Base-by-base conservation (phyloP, 2,113 vertebrate species). In the Speoplatyrhinus poulsoni region DNA sequence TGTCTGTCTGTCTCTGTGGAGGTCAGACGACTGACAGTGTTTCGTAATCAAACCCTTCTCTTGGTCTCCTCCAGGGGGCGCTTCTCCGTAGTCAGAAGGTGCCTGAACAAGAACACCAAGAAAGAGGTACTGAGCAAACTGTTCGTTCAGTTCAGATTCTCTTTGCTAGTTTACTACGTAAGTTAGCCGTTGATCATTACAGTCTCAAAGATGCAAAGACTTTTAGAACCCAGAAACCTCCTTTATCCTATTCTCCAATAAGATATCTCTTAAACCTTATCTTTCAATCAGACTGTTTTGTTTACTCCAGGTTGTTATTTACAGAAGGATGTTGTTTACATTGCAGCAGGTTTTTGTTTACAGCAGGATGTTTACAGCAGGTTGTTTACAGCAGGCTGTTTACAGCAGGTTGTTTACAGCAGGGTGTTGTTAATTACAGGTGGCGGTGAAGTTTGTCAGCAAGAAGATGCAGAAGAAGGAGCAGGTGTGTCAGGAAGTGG, bases 381-480 rank as follows among this genome's bases (percentile, higher is more conserved):
- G 26, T 0, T 26, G 15, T 17, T 56, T 5, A 4, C 54, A 17
- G 16, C 54, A 17, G 8, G 2, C 17, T 56, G 54, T 56, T 4
- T 3, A 62, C 46, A n/a, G 46, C 8, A 49, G 61, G 8, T 4
- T 3, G 26, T 60, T 41, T n/a, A 60, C 10, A 26, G 26, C 26
- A 26, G 26, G 46, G 3, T 49, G 46, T 58, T 62, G 36, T n/a
- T 17, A 9, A 8, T 6, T 59, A 7, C 57, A 90, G 89, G 95
- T 99, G 1, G 98, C 98, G 0, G 96, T 97, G 52, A 99, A 99
- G 87, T 98, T 94, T 63, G 93, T 99, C 65, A 96, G 91, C 86
- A 99, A 98, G 85, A 99, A 96, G 90, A 95, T 99, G 95, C 96
- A 96, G 88, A 97, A 96, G 89, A 97, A 96, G 71, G 97, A 99